phyloP scores from a whole-genome alignment of 2,797 vertebrate species.

The Aphelocoma californica region DNA sequence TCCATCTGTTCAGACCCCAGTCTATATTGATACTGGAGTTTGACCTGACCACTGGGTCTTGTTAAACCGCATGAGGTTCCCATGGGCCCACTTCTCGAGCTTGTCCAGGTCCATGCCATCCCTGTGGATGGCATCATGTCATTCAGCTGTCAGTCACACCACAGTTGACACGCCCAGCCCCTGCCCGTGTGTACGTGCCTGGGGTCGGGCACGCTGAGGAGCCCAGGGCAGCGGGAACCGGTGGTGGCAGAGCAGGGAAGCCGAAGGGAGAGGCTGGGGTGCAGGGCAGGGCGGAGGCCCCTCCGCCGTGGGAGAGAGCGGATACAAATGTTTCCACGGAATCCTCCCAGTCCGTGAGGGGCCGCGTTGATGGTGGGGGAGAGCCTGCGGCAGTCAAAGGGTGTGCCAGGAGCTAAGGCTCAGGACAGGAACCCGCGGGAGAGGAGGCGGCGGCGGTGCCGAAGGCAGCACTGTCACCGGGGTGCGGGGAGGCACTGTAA shows the following conservation, averaged over 20 bases:
- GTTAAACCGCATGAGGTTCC: neutral
- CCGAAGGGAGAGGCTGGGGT: rapidly evolving
- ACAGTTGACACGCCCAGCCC: neutral
- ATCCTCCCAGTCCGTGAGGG: neutral
- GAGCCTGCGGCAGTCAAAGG: neutral
- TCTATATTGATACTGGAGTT: neutral
- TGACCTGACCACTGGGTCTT: neutral
- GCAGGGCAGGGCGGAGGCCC: neutral
- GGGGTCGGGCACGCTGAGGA: neutral
- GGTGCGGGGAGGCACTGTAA: too few species aligned
- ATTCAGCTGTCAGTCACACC: neutral
- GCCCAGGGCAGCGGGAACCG: neutral
- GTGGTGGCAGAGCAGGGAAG: too few species aligned
- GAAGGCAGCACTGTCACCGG: neutral
- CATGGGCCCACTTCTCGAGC: neutral
- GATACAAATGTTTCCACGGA: neutral
- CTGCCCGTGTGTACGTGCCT: rapidly evolving
- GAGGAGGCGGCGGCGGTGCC: too few species aligned
- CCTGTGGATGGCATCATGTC: too few species aligned
- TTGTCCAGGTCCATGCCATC: neutral
- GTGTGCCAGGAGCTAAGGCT: too few species aligned
- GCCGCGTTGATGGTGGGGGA: neutral
- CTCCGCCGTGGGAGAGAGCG: too few species aligned
- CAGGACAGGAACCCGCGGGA: rapidly evolving
- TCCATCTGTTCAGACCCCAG: neutral